Conservation (phyloP, 2,888 invertebrate genomes). For the Euproctis similis region DNA sequence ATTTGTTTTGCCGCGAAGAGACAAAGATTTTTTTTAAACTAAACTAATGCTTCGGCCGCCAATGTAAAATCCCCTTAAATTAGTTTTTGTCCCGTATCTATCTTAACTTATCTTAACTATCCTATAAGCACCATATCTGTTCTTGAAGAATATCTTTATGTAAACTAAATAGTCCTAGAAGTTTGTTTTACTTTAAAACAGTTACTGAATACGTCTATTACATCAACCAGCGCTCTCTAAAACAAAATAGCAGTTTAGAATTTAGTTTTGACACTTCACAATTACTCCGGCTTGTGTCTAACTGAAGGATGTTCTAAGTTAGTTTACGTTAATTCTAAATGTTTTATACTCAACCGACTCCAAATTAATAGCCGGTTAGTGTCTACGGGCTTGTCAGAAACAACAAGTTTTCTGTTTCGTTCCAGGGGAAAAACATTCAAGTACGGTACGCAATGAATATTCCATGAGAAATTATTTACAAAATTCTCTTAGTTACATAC, state of each 20-base stretch:
- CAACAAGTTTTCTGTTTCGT: not conserved
- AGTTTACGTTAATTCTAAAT: not conserved
- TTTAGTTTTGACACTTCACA: constrained; percentile 1
- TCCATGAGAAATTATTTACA: too few species aligned
- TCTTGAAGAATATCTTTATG: too few species aligned
- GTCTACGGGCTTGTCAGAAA: not conserved
- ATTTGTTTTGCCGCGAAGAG: too few species aligned
- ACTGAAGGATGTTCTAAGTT: not conserved
- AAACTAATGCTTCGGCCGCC: too few species aligned
- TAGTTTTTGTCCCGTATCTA: too few species aligned
- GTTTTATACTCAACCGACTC: not conserved
- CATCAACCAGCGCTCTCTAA: not conserved
- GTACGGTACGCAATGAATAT: too few species aligned
- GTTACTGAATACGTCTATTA: not conserved
- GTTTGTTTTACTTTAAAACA: not conserved
- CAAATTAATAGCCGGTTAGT: not conserved
- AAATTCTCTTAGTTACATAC: too few species aligned
- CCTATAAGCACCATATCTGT: too few species aligned
- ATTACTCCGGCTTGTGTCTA: not conserved
- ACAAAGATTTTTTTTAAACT: too few species aligned
- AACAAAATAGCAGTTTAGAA: not conserved
- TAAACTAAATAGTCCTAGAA: too few species aligned
- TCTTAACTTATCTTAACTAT: too few species aligned
- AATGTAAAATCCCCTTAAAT: too few species aligned
- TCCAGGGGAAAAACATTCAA: not conserved